These are phyloP conservation scores for Acleris literana DNA, from an alignment of 2,888 invertebrate species.

Conservation along the genomic window DNA sequence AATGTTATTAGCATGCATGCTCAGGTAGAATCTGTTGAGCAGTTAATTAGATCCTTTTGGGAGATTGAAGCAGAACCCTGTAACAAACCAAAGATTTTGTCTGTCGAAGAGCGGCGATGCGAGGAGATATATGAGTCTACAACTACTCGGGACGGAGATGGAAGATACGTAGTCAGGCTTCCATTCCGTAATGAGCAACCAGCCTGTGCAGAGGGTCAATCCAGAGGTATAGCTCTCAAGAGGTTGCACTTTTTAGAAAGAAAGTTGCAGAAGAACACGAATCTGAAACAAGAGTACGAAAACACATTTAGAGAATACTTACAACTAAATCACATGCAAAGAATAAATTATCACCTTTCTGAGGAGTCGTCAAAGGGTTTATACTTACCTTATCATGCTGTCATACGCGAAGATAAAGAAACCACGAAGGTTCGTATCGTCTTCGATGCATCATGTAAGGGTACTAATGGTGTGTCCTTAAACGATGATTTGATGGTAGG, in stretches of 20 bases:
- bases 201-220: slow-evolving; percentile 21
- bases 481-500: slow-evolving; percentile 44
- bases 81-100: slow-evolving; percentile 5
- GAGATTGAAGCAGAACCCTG: slow-evolving; percentile 24
- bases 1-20: neutral
- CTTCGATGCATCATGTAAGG: slow-evolving; percentile 39
- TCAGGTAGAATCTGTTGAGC: neutral
- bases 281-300: slow-evolving; percentile 10
- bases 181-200: slow-evolving; percentile 25
- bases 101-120: slow-evolving; percentile 29
- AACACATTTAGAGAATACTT: slow-evolving; percentile 26
- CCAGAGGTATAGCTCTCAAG: slow-evolving; percentile 9
- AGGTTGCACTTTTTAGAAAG: slow-evolving; percentile 39
- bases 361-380: slow-evolving; percentile 4
- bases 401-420: slow-evolving; percentile 35
- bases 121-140: slow-evolving; percentile 27
- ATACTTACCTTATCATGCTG: slow-evolving; percentile 39
- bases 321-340: slow-evolving; percentile 9
- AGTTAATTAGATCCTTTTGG: slow-evolving; percentile 20
- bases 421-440: slow-evolving; percentile 39
- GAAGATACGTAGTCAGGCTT: slow-evolving; percentile 34
- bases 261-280: slow-evolving; percentile 39
- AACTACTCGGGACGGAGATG: slow-evolving; percentile 26
- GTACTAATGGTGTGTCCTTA: slow-evolving; percentile 34
- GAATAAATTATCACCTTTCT: neutral